Conservation (phyloP, 1,140 invertebrate genomes). For the Papilio dardanus region DNA sequence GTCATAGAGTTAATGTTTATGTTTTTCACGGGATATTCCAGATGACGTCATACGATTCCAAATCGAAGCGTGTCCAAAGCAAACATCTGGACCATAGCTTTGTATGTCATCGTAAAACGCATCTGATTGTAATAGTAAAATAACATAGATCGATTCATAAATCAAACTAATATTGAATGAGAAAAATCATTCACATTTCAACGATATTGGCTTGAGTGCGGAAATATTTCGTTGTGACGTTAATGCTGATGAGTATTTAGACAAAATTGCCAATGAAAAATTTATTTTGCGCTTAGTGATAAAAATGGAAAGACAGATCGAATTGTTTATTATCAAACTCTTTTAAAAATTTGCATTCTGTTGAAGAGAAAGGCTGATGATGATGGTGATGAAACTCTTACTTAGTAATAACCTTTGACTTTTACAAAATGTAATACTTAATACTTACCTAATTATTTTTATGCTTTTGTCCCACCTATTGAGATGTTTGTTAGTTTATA, state of each 20-base stretch:
- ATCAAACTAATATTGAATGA: constrained; percentile 11
- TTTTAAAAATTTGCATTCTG: too few relatives aligned
- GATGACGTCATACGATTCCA: constrained; percentile 26
- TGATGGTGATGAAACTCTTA: too few relatives aligned
- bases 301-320: background rate
- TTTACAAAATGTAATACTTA: too few relatives aligned
- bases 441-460: too few relatives aligned
- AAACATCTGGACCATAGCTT: constrained; percentile 34
- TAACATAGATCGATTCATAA: constrained; percentile 26
- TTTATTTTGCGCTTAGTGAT: background rate
- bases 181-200: constrained; percentile 24
- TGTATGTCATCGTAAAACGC: constrained; percentile 38
- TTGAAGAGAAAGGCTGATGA: too few relatives aligned
- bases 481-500: background rate
- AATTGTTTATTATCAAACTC: background rate
- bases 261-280: constrained; percentile 1
- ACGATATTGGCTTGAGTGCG: background rate
- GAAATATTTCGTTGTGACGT: constrained; percentile 3
- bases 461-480: background rate
- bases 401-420: too few relatives aligned
- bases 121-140: constrained; percentile 38
- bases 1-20: constrained; percentile 20
- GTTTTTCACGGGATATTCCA: constrained; percentile 39
- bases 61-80: constrained; percentile 23
- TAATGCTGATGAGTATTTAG: background rate